Base-by-base conservation (phyloP, 2,113 vertebrate genomes). In the Hiodon tergisus region DNA sequence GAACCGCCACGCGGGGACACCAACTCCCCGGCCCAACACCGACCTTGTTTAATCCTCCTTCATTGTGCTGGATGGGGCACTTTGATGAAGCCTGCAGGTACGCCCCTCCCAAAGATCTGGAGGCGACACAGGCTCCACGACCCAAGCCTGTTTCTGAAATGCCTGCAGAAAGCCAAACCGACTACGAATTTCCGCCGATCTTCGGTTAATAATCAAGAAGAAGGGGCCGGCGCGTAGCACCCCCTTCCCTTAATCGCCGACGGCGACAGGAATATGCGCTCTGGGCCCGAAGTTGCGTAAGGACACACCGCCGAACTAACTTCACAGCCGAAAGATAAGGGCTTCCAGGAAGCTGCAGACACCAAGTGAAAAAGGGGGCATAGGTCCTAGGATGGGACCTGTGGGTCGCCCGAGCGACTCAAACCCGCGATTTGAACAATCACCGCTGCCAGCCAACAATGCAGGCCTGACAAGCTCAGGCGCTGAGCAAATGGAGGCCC, bases 401-500 rank as follows among this genome's bases (percentile, higher is more conserved):
- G 77, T 81, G 76, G 86, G 86, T 85, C 86, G 85, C 67, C 80
- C 81, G 70, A 73, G 84, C 80, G 81, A 81, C 84, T 87, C 85
- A 82, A 83, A 86, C 81, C 77, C 74, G 61, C 74, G 67, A 13
- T 71, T 3, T 77, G 76, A 77, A 90, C 84, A 89, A 90, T 84
- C 71, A 77, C 74, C 82, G 77, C 78, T 73, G 77, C 77, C 71
- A 31, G 59, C 78, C 75, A 2, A 89, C 87, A 90, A 89, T 83
- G 75, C 68, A 69, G 14, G n/a, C 10, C 54, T 69, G 74, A 77
- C 5, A 75, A 53, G 77, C 83, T 86, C 85, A 86, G 70, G 88
- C 85, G 87, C 87, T 85, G 87, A 87, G 81, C 84, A 84, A 88
- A 88, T 87, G 81, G 82, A 87, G 81, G 31, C 51, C 54, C 78